These are phyloP conservation scores for Branchinecta lindahli DNA, from an alignment of 1,140 invertebrate genomes.

Conservation along the genomic window DNA sequence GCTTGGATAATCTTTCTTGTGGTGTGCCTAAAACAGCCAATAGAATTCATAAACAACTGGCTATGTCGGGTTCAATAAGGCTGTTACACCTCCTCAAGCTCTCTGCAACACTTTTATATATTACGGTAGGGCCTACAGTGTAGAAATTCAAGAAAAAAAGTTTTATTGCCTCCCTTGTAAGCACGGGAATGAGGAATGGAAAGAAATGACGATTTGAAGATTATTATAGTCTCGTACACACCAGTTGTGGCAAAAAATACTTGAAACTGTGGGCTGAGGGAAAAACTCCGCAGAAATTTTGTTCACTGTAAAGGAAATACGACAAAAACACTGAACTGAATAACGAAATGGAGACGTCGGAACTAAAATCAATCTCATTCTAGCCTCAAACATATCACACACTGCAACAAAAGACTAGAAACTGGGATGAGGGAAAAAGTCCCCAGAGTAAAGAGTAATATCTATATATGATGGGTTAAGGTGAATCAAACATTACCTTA, in stretches of 20 bases:
- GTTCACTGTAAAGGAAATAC: too few relatives aligned
- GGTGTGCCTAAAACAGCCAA: constrained; percentile 29
- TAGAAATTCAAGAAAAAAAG: not conserved
- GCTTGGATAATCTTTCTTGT: constrained; percentile 51
- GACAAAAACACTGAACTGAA: too few relatives aligned
- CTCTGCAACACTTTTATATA: not conserved
- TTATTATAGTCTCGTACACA: too few relatives aligned
- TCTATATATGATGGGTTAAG: not conserved
- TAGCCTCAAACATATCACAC: not conserved
- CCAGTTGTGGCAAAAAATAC: too few relatives aligned
- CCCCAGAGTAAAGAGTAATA: not conserved
- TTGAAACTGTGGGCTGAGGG: not conserved
- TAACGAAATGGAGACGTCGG: too few relatives aligned
- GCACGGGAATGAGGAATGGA: too few relatives aligned
- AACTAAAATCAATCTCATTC: not conserved
- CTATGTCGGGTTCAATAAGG: too few relatives aligned
- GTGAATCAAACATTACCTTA: constrained; percentile 12
- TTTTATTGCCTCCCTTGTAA: too few relatives aligned
- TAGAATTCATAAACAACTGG: too few relatives aligned
- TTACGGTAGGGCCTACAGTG: not conserved
- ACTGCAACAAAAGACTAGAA: not conserved
- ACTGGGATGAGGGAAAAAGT: not conserved
- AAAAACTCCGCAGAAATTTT: not conserved
- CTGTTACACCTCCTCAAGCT: too few relatives aligned
- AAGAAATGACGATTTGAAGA: too few relatives aligned